Base-by-base conservation (phyloP, 1,140 invertebrate species). In the Piezodorus guildinii region DNA sequence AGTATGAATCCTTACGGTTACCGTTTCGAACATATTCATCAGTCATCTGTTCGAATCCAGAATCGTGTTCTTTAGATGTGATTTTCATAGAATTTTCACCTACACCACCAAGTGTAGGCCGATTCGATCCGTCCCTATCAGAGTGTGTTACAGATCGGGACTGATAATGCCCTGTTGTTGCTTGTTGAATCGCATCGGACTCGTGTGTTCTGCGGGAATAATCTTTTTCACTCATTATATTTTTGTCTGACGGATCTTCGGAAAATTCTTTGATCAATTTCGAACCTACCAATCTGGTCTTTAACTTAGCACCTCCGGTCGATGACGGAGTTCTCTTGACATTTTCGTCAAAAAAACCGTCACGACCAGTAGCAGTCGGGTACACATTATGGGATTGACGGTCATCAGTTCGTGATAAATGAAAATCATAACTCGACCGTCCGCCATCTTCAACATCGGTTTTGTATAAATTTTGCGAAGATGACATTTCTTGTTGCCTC, bases 231-330 rank as follows among this genome's bases (percentile, higher is more conserved):
- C 17, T 45, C 19, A 15, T 16, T 17, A 16, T n/a, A 39, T 34
- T 30, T 39, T 10, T 34, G 14, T 46, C 14, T 10, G n/a, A 16
- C 12, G n/a, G 39, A 45, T 45, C n/a, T 45, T n/a, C 19, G 3
- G 14, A 15, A 17, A 39, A 25, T 17, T 61, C 43, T 46, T 61
- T 56, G 10, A 61, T 44, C 16, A 61, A n/a, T 46, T 61, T 61
- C 21, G 60, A 61, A 45, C 60, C 60, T 14, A 61, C 45, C 60
- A 61, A 8, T 46, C 25, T 61, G 3, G 46, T 44, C 17, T 61
- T 44, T 9, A 44, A 25, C 5, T 44, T 46, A 17, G 30, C 60
- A 45, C 30, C 30, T 16, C 45, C 30, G 10, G n/a, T 8, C 10
- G n/a, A 17, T 60, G 30, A 39, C n/a, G n/a, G 15, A 30, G 3